These are phyloP conservation scores for Drosophila tristis DNA, from an alignment of 1,140 invertebrate species.

Conservation along the genomic window DNA sequence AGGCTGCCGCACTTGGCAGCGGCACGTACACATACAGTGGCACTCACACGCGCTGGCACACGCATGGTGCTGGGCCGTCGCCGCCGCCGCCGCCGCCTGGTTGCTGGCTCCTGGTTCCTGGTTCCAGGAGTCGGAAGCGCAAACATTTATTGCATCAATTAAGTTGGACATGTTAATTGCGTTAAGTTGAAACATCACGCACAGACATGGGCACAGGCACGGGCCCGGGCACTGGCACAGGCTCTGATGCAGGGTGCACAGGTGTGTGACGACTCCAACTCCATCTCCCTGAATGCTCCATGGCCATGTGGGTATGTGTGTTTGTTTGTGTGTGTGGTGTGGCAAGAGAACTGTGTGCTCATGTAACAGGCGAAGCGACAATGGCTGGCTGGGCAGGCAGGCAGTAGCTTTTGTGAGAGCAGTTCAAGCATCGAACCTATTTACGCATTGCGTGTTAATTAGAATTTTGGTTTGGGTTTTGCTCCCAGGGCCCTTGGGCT, in stretches of 20 bases:
- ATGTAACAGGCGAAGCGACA: conserved; percentile 35
- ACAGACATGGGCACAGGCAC: conserved; percentile 52
- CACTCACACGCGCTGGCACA: conserved; percentile 33
- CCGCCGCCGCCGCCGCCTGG: too few relatives aligned
- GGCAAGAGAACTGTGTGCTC: neutral
- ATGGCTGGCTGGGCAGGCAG: conserved; percentile 7
- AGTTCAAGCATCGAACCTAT: conserved; percentile 35
- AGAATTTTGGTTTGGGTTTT: conserved; percentile 55
- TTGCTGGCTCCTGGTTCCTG: neutral
- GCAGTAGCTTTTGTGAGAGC: conserved; percentile 47
- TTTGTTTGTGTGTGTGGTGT: conserved; percentile 3
- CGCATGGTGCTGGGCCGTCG: conserved; percentile 3
- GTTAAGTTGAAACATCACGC: conserved; percentile 82
- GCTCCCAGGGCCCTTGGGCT: neutral
- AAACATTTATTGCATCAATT: conserved; percentile 83
- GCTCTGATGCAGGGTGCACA: neutral
- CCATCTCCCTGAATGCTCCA: conserved; percentile 5
- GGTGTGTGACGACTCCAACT: conserved; percentile 23
- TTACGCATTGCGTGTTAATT: conserved; percentile 68
- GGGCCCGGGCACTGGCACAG: neutral
- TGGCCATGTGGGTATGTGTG: conserved; percentile 20
- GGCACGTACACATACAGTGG: conserved; percentile 58
- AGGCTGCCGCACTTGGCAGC: conserved; percentile 57
- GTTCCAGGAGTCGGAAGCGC: conserved; percentile 42
- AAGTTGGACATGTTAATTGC: conserved; percentile 83